Evolutionary conservation across 2,113 vertebrate species (phyloP).

Genomic region (Vulpes lagopus): DNA sequence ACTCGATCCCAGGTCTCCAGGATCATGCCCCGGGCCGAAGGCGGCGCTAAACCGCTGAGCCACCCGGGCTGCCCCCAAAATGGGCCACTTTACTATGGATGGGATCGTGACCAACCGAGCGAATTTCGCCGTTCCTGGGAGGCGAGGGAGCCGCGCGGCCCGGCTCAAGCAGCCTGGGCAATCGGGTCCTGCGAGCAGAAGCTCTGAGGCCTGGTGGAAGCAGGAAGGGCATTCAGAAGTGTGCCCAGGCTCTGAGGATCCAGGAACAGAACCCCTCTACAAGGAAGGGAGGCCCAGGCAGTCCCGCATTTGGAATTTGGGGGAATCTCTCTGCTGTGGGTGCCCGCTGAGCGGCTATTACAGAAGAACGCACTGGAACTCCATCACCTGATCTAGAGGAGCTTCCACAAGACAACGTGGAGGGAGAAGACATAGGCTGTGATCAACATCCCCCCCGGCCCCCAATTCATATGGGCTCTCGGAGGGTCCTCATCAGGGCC

Average conservation of each 20-base stretch:
- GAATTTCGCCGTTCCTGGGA: background rate
- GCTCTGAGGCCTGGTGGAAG: background rate
- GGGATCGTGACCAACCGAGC: no score
- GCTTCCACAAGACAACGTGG: background rate
- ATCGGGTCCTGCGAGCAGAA: background rate
- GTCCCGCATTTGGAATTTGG: background rate
- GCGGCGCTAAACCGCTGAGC: no score
- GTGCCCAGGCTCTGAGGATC: background rate
- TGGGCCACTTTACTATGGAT: no score
- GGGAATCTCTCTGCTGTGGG: background rate
- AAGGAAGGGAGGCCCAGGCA: background rate
- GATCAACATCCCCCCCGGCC: background rate
- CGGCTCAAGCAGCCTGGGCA: slow-evolving; percentile 8
- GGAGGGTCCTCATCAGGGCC: background rate
- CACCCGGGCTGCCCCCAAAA: no score
- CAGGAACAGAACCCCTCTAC: background rate
- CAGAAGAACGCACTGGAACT: background rate
- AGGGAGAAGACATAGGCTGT: background rate
- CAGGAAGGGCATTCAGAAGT: background rate
- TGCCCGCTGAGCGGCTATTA: background rate
- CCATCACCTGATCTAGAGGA: background rate
- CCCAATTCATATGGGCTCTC: background rate
- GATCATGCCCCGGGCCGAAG: no score
- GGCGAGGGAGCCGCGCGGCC: background rate
- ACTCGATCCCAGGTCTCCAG: no score